phyloP scores from a whole-genome alignment of 37 sponge, comb jelly and placozoan species.

The Aphrocallistes beatrix region DNA sequence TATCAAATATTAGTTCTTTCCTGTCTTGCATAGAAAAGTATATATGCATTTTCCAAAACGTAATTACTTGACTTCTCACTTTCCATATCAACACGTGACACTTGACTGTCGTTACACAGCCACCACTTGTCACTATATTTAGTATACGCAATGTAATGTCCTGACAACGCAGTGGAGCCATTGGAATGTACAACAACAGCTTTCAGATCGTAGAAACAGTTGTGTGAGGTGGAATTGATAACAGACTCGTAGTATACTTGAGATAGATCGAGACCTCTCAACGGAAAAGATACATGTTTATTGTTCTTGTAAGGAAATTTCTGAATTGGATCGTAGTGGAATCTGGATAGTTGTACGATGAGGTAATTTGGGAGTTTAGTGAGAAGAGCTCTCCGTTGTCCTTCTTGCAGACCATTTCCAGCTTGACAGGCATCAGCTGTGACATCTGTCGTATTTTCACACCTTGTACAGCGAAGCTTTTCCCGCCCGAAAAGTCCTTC shows the following conservation, averaged over 20 bases:
- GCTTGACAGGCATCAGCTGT: background rate
- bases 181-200: constrained; percentile 48
- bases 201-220: constrained; percentile 25
- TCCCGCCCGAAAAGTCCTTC: background rate
- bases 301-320: constrained; percentile 26
- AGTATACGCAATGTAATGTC: constrained; percentile 57
- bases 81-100: constrained; percentile 31
- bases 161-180: constrained; percentile 36
- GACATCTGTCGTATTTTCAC: background rate
- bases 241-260: constrained; percentile 18
- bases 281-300: constrained; percentile 24
- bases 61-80: constrained; percentile 20
- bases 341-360: constrained; percentile 43
- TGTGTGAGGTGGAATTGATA: constrained; percentile 6
- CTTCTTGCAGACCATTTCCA: background rate
- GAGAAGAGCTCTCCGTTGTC: constrained; percentile 31
- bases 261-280: constrained; percentile 20
- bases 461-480: background rate
- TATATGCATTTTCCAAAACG: constrained; percentile 46
- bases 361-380: constrained; percentile 28
- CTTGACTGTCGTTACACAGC: constrained; percentile 41
- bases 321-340: constrained; percentile 29
- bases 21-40: constrained; percentile 40
- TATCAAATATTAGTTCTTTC: background rate
- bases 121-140: constrained; percentile 15